These are phyloP conservation scores for Ia io DNA, from an alignment of 2,113 vertebrate species.

Conservation along the genomic window DNA sequence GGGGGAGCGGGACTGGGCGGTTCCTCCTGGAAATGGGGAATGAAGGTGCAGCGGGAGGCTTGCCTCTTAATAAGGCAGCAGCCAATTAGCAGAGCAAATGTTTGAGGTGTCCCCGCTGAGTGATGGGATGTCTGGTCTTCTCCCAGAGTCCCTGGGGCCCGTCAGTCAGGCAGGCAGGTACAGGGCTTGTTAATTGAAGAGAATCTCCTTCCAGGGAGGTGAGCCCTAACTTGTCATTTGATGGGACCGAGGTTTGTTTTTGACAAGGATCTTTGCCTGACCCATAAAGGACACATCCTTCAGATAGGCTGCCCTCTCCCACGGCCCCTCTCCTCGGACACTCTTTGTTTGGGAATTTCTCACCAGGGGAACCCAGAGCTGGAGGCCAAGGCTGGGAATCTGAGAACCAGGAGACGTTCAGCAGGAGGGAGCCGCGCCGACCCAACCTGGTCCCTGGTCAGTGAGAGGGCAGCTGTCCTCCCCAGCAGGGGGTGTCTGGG, in stretches of 20 bases:
- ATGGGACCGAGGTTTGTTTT: neutral
- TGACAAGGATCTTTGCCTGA: neutral
- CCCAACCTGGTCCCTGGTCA: no score
- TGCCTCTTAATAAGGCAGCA: neutral
- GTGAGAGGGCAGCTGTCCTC: neutral
- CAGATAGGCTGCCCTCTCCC: neutral
- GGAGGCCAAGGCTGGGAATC: neutral
- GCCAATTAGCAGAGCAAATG: slow-evolving; percentile 57
- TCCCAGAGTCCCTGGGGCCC: neutral
- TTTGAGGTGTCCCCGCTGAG: neutral
- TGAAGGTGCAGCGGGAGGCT: neutral
- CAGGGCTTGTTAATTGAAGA: slow-evolving; percentile 42
- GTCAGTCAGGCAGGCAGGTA: neutral
- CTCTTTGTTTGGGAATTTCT: neutral
- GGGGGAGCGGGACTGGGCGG: neutral
- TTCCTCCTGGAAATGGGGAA: neutral
- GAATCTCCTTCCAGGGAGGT: slow-evolving; percentile 2
- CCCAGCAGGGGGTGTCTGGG: fast-evolving
- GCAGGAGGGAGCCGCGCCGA: neutral
- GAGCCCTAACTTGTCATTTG: neutral
- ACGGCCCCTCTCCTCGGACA: fast-evolving
- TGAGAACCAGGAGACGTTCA: neutral
- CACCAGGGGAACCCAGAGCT: neutral
- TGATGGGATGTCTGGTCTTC: neutral
- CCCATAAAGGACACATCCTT: neutral